A percentile compares a stretch with the other conserved stretches of the same genome.
These are phyloP conservation scores for Odontocolon sp. DNA, from an alignment of 2,888 invertebrate species.

Conservation along the genomic window DNA sequence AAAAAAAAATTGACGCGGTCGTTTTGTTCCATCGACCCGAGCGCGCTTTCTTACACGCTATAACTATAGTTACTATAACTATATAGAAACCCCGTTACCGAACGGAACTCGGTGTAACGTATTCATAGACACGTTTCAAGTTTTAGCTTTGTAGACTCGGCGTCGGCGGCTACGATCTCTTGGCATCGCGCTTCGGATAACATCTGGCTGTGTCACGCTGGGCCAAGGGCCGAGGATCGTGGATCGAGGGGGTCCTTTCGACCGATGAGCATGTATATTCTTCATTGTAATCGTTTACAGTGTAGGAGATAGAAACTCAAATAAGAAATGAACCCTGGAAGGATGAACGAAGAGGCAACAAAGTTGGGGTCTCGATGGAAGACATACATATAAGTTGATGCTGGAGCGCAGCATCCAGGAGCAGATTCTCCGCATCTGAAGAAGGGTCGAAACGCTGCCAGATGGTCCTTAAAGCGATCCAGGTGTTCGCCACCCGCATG, in stretches of 20 bases:
- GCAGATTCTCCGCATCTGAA: background rate
- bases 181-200: constrained; percentile 37
- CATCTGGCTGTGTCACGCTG: constrained; percentile 42
- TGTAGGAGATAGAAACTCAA: too few species aligned
- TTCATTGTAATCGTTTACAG: too few species aligned
- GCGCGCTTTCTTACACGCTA: background rate
- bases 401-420: background rate
- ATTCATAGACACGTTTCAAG: constrained; percentile 65
- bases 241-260: too few species aligned
- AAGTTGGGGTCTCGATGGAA: background rate
- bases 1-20: background rate
- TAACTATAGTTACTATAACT: constrained; percentile 10
- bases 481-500: constrained; percentile 55
- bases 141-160: constrained; percentile 44
- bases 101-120: constrained; percentile 66
- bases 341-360: background rate
- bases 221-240: background rate
- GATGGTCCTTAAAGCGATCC: constrained; percentile 46
- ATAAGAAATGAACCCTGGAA: too few species aligned
- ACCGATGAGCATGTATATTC: too few species aligned
- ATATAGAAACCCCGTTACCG: constrained; percentile 61
- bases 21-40: background rate
- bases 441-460: constrained; percentile 34
- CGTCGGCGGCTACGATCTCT: constrained; percentile 24
- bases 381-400: background rate